Percentiles rank a stretch among this genome's conserved stretches.
Conservation (phyloP, 2,888 invertebrate genomes). For the Atethmia centrago region DNA sequence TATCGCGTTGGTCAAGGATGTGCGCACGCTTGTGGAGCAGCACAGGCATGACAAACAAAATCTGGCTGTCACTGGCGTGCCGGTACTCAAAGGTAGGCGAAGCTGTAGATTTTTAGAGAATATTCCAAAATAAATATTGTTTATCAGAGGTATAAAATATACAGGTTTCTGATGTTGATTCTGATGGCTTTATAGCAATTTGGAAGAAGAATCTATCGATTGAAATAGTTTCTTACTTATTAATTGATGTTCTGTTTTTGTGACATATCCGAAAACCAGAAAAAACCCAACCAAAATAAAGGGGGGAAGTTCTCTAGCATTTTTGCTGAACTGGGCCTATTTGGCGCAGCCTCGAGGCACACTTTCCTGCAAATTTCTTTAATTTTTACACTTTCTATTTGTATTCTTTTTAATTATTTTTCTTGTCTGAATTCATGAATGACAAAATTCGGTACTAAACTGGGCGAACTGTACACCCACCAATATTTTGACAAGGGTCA, state of each 20-base stretch:
- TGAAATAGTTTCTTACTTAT: not conserved
- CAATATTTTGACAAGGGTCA: too few species aligned
- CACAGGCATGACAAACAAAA: conserved; percentile 97
- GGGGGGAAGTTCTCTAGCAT: too few species aligned
- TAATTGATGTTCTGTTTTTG: not conserved
- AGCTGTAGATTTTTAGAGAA: not conserved
- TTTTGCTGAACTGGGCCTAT: too few species aligned
- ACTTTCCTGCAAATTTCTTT: too few species aligned
- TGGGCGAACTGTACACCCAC: too few species aligned
- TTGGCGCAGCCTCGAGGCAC: too few species aligned
- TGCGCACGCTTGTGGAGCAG: conserved; percentile 96
- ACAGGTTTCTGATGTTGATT: not conserved
- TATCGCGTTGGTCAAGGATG: conserved; percentile 96
- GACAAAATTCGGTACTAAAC: too few species aligned
- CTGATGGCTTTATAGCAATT: not conserved
- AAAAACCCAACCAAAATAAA: too few species aligned
- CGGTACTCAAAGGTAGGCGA: conserved; percentile 91
- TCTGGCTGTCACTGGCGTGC: conserved; percentile 95
- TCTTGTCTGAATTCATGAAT: too few species aligned
- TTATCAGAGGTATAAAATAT: not conserved
- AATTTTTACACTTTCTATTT: too few species aligned
- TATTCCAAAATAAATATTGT: not conserved
- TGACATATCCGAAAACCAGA: too few species aligned
- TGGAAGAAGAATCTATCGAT: not conserved
- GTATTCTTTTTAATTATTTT: too few species aligned